phyloP scores from a whole-genome alignment of 2,888 invertebrate genomes.

The Acrocyrtus sp. region DNA sequence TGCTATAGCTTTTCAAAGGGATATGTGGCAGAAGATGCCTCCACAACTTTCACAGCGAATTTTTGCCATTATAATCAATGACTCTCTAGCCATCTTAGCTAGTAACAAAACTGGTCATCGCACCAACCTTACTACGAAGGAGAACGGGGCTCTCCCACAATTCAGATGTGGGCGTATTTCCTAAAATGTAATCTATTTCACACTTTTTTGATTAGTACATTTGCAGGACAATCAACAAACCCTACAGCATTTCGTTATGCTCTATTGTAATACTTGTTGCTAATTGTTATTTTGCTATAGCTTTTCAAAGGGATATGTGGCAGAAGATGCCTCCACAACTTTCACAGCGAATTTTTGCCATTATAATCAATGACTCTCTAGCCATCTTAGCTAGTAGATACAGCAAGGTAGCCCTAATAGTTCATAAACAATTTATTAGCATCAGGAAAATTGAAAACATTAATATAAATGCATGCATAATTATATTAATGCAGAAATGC shows the following conservation, averaged over 20 bases:
- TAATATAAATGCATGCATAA: conserved; percentile 4
- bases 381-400: conserved; percentile 83
- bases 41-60: conserved; percentile 88
- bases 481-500: background rate
- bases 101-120: conserved; percentile 79
- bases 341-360: conserved; percentile 85
- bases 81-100: conserved; percentile 82
- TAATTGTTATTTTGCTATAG: conserved; percentile 67
- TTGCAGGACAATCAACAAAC: background rate
- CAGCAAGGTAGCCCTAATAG: conserved; percentile 77
- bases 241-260: background rate
- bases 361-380: conserved; percentile 86
- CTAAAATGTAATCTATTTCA: conserved; percentile 74
- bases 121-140: conserved; percentile 71
- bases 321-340: conserved; percentile 88
- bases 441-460: background rate
- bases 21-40: conserved; percentile 88
- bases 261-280: background rate
- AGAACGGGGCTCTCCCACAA: conserved; percentile 81
- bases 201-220: too few relatives aligned
- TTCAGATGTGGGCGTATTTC: conserved; percentile 91
- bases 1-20: conserved; percentile 79
- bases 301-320: conserved; percentile 84
- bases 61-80: conserved; percentile 86
- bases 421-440: background rate